Evolutionary conservation across 1,140 invertebrate genomes (phyloP), one percentile per base, ranked within the genome.

Genomic region (Dendrolimus kikuchii): DNA sequence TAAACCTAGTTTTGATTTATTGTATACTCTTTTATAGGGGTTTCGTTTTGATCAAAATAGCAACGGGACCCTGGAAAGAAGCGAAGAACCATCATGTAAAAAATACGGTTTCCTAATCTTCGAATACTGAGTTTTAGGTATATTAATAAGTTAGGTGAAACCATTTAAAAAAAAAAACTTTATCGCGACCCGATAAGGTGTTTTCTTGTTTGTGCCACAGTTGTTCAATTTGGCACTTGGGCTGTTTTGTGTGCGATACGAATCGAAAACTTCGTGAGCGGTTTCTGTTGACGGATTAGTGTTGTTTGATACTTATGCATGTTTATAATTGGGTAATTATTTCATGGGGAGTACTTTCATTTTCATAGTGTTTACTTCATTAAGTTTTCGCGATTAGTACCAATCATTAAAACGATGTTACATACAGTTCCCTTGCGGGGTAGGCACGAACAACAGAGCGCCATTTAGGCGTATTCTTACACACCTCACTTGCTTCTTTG

Each of bases 41-140:
- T 23, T 23, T 23, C 23, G 23, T 23, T 3, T 23, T 23, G 3
- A 3, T 3, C 23, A 23, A 23, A 23, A 23, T 23, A 23, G 1
- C 23, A 3, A 23, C 23, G 23, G 23, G 23, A 23, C 23, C 23
- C 23, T 23, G 36, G 36, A 53, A 59, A 59, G 46, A 59, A 54
- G 38, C 40, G 43, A 43, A 55, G 55, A 63, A 67, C 61, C 61
- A 65, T 49, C 40, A 46, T 9, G 5, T 57, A 71, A 68, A 68
- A 71, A 64, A 74, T 53, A 71, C 60, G 61, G 57, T 79, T 81
- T 77, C 71, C 74, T 81, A 79, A 79, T 79, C 69, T 79, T 60
- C 67, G 74, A 79, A 79, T 77, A 72, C 68, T 73, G 62, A 71
- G 68, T 71, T 61, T 60, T 64, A 57, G 49, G 37, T 62, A 56